These are phyloP conservation scores for Rhea pennata DNA, from an alignment of 2,113 vertebrate genomes.

Conservation along the genomic window DNA sequence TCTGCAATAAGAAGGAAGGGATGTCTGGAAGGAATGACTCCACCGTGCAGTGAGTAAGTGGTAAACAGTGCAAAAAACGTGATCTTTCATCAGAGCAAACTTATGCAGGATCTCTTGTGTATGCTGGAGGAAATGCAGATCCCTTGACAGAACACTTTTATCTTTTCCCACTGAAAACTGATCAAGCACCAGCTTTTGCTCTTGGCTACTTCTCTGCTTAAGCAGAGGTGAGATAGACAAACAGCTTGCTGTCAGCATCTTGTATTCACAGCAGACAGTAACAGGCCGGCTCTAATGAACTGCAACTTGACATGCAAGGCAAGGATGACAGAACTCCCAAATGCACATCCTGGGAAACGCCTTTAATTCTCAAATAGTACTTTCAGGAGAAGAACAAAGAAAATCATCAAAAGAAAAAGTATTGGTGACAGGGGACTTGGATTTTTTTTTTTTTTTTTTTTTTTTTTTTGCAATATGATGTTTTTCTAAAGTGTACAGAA, in stretches of 20 bases:
- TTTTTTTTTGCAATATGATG: not conserved
- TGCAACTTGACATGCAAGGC: not conserved
- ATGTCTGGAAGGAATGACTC: not conserved
- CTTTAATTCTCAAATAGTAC: not conserved
- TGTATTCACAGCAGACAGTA: not conserved
- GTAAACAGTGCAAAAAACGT: no score
- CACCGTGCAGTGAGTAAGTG: no score
- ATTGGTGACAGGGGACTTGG: rapidly evolving
- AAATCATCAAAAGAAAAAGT: not conserved
- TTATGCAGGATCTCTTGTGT: not conserved
- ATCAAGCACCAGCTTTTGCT: not conserved
- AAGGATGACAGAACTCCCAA: not conserved
- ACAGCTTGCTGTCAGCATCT: not conserved
- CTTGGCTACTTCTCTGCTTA: not conserved
- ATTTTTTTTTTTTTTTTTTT: not conserved
- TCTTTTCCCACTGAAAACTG: not conserved
- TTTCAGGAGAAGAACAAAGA: not conserved
- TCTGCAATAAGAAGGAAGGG: not conserved
- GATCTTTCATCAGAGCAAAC: not conserved
- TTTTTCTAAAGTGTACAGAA: not conserved
- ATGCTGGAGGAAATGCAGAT: not conserved
- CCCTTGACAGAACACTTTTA: not conserved
- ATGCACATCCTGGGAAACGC: not conserved
- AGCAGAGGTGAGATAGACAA: not conserved
- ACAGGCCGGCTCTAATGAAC: not conserved